These are phyloP conservation scores for Lampris incognitus DNA, from an alignment of 2,113 vertebrate species.

Conservation along the genomic window DNA sequence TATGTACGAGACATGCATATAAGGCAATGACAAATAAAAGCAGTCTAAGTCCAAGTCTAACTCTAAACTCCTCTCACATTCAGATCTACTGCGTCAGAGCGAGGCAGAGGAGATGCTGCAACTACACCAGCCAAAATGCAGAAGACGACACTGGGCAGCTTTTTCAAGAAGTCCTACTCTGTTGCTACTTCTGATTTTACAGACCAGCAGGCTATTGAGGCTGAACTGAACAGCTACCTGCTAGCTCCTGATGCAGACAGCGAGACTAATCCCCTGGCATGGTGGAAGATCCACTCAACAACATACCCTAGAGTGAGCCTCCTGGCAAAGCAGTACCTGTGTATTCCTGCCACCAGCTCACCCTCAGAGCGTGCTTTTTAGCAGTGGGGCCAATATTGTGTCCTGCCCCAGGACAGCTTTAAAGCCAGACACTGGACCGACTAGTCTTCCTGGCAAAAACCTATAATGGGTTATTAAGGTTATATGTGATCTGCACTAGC, in stretches of 20 bases:
- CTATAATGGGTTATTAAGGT: not conserved
- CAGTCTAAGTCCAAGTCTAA: too few species aligned
- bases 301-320: too few species aligned
- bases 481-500: not conserved
- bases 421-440: not conserved
- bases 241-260: not conserved
- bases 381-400: conserved; percentile 3
- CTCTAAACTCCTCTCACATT: not conserved
- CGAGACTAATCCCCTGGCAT: too few species aligned
- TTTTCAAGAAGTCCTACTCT: conserved; percentile 26
- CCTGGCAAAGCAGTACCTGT: not conserved
- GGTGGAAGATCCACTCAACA: too few species aligned
- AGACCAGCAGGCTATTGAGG: conserved; percentile 2
- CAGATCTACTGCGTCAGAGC: not conserved
- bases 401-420: not conserved
- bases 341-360: conserved; percentile 3
- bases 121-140: conserved; percentile 8
- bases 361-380: not conserved
- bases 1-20: too few species aligned
- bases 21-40: too few species aligned
- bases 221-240: conserved; percentile 9
- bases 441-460: not conserved
- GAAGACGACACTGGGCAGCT: conserved; percentile 1
- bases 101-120: conserved; percentile 14
- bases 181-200: conserved; percentile 9